These are phyloP conservation scores for Bos javanicus DNA, from an alignment of 2,113 vertebrate species.

Conservation along the genomic window DNA sequence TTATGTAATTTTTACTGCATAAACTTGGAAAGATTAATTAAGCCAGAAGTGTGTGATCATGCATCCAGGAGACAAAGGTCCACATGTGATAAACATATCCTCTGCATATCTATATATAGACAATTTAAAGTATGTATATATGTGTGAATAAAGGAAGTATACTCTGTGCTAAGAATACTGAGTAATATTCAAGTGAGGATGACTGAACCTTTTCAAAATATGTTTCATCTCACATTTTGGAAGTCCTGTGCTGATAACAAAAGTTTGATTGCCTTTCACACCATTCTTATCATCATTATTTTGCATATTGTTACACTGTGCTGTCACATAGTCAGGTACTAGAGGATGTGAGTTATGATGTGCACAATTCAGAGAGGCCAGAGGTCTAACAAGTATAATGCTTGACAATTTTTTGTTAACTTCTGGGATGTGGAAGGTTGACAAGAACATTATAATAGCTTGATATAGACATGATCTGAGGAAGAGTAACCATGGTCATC, in stretches of 20 bases:
- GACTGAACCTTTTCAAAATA: not conserved
- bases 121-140: not conserved
- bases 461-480: not conserved
- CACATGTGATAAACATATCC: not conserved
- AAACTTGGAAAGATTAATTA: constrained; percentile 34
- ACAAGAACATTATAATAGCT: not conserved
- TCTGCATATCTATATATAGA: not conserved
- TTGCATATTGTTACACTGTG: not conserved
- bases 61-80: constrained; percentile 3
- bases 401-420: constrained; percentile 2
- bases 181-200: not conserved
- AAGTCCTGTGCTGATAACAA: not conserved
- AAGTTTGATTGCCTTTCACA: not conserved
- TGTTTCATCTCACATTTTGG: not conserved
- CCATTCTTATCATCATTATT: not conserved
- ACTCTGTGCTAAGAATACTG: not conserved
- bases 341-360: not conserved
- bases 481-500: not conserved
- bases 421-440: not conserved
- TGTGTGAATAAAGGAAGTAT: not conserved
- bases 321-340: not conserved
- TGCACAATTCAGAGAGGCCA: not conserved
- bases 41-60: not conserved
- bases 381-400: not conserved
- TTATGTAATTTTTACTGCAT: constrained; percentile 29